Evolutionary conservation across 2,888 invertebrate species (phyloP).

Genomic region (Acanthococcus lagerstroemiae): DNA sequence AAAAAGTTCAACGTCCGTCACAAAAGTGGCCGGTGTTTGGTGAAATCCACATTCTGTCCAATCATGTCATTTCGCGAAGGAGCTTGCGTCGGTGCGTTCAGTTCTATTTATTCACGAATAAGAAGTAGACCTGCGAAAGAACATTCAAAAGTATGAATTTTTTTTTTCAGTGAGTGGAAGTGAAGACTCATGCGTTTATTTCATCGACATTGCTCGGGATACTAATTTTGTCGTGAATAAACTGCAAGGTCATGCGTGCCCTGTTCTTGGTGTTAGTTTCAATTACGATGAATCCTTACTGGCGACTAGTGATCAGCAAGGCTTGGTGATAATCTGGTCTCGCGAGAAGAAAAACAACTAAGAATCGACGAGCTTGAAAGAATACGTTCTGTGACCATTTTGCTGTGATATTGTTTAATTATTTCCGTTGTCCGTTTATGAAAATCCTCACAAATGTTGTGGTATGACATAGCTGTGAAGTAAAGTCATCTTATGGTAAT

Average conservation of each 20-base stretch:
- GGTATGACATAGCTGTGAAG: no score
- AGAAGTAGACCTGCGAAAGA: background rate
- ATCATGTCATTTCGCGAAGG: conserved; percentile 73
- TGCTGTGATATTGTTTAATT: no score
- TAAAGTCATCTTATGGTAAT: no score
- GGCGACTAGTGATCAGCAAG: conserved; percentile 72
- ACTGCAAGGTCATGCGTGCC: conserved; percentile 66
- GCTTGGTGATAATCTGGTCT: conserved; percentile 67
- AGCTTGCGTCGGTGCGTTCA: conserved; percentile 55
- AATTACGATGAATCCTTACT: conserved; percentile 79
- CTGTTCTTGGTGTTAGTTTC: conserved; percentile 72
- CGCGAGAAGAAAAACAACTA: conserved; percentile 39
- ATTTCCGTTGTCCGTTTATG: no score
- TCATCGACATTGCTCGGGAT: conserved; percentile 59
- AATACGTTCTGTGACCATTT: no score
- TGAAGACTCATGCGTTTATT: conserved; percentile 69
- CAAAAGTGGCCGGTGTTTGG: conserved; percentile 45
- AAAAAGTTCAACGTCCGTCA: conserved; percentile 57
- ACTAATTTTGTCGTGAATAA: conserved; percentile 49
- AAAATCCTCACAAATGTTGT: no score
- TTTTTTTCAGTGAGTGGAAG: conserved; percentile 55
- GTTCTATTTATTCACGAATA: background rate
- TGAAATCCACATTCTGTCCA: conserved; percentile 73
- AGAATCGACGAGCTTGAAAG: no score
- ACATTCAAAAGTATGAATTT: no score